Evolutionary conservation across 2,888 invertebrate genomes (phyloP).

Genomic region (Netelia melanura): DNA sequence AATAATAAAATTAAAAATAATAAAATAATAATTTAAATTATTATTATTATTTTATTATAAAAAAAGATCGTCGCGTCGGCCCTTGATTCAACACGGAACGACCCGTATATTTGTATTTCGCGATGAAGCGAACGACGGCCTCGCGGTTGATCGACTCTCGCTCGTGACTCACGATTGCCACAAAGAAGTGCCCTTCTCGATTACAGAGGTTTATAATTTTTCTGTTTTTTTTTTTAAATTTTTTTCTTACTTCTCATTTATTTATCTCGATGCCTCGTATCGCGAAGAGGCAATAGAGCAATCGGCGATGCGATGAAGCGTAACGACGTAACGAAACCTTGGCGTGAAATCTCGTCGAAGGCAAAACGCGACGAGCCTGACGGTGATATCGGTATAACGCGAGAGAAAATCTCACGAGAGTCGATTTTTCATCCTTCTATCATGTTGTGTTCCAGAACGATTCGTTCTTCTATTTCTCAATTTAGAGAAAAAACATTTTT

Average conservation of each 20-base stretch:
- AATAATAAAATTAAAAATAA: too few species aligned
- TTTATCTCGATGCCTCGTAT: not conserved
- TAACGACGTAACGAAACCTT: not conserved
- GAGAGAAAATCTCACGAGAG: not conserved
- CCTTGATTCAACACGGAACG: too few species aligned
- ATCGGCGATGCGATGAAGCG: conserved; percentile 8
- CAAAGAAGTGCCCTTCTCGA: conserved; percentile 29
- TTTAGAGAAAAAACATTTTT: too few species aligned
- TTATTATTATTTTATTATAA: too few species aligned
- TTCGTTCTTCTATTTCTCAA: too few species aligned
- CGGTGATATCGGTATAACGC: not conserved
- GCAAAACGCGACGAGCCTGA: not conserved
- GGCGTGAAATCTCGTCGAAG: not conserved
- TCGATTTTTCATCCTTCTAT: not conserved
- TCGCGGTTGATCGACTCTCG: conserved; percentile 39
- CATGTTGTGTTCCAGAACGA: not conserved
- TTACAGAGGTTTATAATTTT: conserved; percentile 16
- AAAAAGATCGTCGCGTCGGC: too few species aligned
- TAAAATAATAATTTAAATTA: too few species aligned
- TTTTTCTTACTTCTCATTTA: not conserved
- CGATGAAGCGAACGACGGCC: not conserved
- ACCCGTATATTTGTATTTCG: not conserved
- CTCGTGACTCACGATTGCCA: conserved; percentile 31
- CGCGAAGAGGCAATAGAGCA: conserved; percentile 21
- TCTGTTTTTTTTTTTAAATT: not conserved